Percentiles rank a stretch among this genome's conserved stretches.
Evolutionary conservation across 2,113 vertebrate species (phyloP).

Genomic region (rabbit (Oryctolagus cuniculus)): DNA sequence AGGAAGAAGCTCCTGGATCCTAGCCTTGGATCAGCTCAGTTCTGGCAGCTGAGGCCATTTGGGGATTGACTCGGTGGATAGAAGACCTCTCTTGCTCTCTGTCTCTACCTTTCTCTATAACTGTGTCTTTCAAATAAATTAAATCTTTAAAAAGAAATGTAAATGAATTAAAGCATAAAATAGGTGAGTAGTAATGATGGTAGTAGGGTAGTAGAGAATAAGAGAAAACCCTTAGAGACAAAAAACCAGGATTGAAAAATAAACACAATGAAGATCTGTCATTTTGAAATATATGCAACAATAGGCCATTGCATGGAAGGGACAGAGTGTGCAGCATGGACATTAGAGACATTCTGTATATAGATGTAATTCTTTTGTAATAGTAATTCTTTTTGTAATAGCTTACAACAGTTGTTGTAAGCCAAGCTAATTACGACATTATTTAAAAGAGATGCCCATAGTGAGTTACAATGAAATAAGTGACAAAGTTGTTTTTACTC

Average conservation of each 20-base stretch:
- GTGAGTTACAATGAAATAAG: not conserved
- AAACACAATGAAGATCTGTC: not conserved
- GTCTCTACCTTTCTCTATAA: too few relatives aligned
- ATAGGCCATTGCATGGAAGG: not conserved
- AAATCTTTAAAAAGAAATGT: not conserved
- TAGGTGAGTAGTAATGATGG: not conserved
- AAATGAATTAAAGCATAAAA: not conserved
- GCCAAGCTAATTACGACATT: not conserved
- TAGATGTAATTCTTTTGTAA: not conserved
- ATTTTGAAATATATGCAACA: not conserved
- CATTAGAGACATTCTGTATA: not conserved
- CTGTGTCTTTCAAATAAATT: too few relatives aligned
- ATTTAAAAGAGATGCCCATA: not conserved
- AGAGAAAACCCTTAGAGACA: not conserved
- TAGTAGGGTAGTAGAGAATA: not conserved
- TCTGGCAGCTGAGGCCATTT: too few relatives aligned
- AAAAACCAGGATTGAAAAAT: not conserved
- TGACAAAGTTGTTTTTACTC: not conserved
- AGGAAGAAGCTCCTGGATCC: too few relatives aligned
- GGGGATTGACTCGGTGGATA: too few relatives aligned
- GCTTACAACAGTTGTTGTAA: not conserved
- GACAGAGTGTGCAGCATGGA: accelerated
- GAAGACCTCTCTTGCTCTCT: too few relatives aligned
- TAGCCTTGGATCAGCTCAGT: too few relatives aligned
- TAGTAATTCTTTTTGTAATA: not conserved